These are phyloP conservation scores for Psephotus haematonotus DNA, from an alignment of 2,113 vertebrate species.

Conservation along the genomic window DNA sequence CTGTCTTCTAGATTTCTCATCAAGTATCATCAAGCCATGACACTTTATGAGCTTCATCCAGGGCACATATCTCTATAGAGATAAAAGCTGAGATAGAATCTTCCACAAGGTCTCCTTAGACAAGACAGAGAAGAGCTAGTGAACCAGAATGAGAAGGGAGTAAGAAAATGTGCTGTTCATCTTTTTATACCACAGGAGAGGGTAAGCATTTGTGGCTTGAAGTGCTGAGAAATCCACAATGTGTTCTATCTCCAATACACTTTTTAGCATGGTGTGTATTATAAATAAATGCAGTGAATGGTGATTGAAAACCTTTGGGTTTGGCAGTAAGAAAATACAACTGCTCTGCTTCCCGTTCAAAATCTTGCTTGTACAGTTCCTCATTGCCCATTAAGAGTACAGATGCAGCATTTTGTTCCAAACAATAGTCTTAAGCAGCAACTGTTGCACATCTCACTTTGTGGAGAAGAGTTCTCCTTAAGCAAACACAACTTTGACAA, in stretches of 20 bases:
- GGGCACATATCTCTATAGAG: neutral
- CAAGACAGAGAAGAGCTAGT: neutral
- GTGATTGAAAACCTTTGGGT: neutral
- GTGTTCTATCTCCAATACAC: neutral
- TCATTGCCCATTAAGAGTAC: neutral
- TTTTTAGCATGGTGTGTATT: neutral
- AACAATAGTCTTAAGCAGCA: neutral
- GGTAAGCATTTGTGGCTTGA: neutral
- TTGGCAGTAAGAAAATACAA: neutral
- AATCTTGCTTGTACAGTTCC: neutral
- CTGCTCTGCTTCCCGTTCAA: neutral
- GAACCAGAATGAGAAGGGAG: neutral
- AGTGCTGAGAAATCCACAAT: neutral
- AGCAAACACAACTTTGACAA: neutral
- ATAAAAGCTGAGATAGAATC: neutral
- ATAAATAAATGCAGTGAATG: neutral
- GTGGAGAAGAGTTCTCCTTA: neutral
- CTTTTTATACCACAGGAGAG: neutral
- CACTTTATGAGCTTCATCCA: neutral
- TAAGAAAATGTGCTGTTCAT: neutral
- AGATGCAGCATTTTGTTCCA: neutral
- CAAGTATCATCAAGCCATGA: neutral
- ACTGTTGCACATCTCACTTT: neutral
- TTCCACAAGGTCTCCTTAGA: neutral
- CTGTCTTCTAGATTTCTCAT: neutral